These are phyloP conservation scores for Labeo rohita DNA, from an alignment of 2,113 vertebrate genomes.

Conservation along the genomic window DNA sequence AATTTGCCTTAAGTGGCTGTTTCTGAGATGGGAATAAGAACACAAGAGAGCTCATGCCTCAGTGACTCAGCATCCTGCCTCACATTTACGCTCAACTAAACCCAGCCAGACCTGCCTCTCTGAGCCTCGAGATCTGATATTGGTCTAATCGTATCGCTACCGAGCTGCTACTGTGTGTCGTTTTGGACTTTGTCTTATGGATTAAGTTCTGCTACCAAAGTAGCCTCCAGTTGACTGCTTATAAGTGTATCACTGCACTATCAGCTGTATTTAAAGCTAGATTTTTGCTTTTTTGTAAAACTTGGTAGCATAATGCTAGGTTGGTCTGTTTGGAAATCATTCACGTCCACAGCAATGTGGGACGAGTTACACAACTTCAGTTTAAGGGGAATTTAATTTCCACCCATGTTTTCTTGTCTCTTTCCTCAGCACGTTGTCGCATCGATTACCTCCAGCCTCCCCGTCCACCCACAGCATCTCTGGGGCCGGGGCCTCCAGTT, in stretches of 20 bases:
- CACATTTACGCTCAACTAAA: conserved; percentile 34
- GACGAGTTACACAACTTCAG: background rate
- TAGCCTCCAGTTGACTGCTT: background rate
- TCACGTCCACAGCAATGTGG: too few relatives aligned
- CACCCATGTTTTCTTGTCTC: background rate
- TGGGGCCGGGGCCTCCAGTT: conserved; percentile 74
- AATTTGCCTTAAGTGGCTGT: conserved; percentile 17
- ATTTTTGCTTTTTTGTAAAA: background rate
- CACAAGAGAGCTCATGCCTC: conserved; percentile 26
- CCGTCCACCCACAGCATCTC: conserved; percentile 88
- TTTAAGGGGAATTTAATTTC: background rate
- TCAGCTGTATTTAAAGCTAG: background rate
- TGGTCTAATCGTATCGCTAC: conserved; percentile 13
- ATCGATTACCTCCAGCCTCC: conserved; percentile 80
- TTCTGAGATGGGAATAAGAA: background rate
- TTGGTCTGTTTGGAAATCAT: background rate
- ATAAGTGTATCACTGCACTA: background rate
- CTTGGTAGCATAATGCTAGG: background rate
- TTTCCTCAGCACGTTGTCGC: conserved; percentile 76
- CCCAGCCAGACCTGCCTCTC: conserved; percentile 55
- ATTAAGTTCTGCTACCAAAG: background rate
- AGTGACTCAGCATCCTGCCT: conserved; percentile 42
- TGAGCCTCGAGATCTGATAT: conserved; percentile 17
- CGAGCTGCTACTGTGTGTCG: conserved; percentile 17
- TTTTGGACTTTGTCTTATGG: background rate